Evolutionary conservation across 1,140 invertebrate species (phyloP), one percentile per base, ranked within the genome.

Genomic region (Panagrolaimus sp.): DNA sequence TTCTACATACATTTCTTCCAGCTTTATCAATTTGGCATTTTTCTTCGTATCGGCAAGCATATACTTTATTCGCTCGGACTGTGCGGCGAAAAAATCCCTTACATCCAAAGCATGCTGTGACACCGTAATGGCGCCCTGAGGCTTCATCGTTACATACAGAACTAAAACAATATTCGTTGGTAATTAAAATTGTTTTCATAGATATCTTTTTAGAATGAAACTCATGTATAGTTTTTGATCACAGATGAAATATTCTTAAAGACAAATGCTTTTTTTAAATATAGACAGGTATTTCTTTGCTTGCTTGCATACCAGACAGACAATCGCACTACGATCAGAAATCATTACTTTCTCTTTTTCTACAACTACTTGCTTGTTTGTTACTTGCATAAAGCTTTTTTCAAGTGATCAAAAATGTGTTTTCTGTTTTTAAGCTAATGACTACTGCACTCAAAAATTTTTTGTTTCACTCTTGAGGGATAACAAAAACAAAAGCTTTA

Each of bases 1-100:
- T 81, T 70, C 86, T 85, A 72, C 87, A 87, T 69, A 87, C 85
- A 76, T 87, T 87, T 61, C 87, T 71, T 51, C 86, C 77, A 38
- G 74, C 72, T 72, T 80, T 79, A 44, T 82, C 75, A 57, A 84
- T 80, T n/a, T 75, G 61, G 48, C 84, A 84, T 38, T 75, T 74
- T 11, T 78, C 67, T 9, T 77, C 73, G 46, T 76, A 78, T 23
- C 78, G 70, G 66, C 83, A 84, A 20, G 62, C 62, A 64, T 84
- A 84, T n/a, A 44, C 64, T 65, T 82, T 78, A 42, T 73, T 70
- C 46, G 82, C 79, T 9, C 78, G 77, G 7, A 83, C 74, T 9
- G 77, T 84, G 16, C 83, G 63, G n/a, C 81, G 69, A 66, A 84
- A 84, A 68, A 84, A 84, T 14, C 84, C 81, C 71, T 79, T 86